phyloP scores from a whole-genome alignment of 2,888 invertebrate species.

The Uropetala carovei region DNA sequence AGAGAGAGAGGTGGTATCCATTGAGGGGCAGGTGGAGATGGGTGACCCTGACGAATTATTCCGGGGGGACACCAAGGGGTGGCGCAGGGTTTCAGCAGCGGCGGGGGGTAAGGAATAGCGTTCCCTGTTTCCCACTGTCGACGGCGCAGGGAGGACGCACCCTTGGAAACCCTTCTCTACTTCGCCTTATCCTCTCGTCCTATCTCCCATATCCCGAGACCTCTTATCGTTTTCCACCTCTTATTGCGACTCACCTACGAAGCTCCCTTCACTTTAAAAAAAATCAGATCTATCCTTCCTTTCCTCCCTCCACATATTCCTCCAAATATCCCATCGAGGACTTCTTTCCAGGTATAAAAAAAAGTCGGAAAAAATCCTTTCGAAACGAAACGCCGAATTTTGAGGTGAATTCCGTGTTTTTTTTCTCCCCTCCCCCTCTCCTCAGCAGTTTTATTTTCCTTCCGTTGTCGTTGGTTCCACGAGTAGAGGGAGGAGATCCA shows the following conservation, averaged over 20 bases:
- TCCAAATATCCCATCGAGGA: neutral
- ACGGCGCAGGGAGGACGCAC: neutral
- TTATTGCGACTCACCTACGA: neutral
- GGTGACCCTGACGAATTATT: slow-evolving; percentile 61
- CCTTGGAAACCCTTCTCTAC: slow-evolving; percentile 12
- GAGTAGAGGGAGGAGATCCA: neutral
- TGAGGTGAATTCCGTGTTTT: neutral
- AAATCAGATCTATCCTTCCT: neutral
- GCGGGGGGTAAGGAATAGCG: neutral
- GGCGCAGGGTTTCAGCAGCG: neutral
- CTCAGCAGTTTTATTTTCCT: slow-evolving; percentile 6
- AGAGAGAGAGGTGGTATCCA: neutral
- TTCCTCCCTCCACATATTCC: neutral
- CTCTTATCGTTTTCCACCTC: neutral
- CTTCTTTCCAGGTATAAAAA: neutral
- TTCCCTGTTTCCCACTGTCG: slow-evolving; percentile 12
- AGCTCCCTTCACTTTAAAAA: neutral
- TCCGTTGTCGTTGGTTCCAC: neutral
- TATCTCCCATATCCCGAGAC: slow-evolving; percentile 20
- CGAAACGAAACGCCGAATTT: neutral
- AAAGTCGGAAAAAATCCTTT: neutral
- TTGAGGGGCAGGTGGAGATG: slow-evolving; percentile 52
- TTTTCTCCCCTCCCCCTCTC: neutral
- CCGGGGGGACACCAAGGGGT: slow-evolving; percentile 42
- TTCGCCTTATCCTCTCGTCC: slow-evolving; percentile 14